Percentiles rank a stretch among this genome's conserved stretches.
Conservation (phyloP, 2,797 vertebrate species). For the Enteromius paludinosus region DNA sequence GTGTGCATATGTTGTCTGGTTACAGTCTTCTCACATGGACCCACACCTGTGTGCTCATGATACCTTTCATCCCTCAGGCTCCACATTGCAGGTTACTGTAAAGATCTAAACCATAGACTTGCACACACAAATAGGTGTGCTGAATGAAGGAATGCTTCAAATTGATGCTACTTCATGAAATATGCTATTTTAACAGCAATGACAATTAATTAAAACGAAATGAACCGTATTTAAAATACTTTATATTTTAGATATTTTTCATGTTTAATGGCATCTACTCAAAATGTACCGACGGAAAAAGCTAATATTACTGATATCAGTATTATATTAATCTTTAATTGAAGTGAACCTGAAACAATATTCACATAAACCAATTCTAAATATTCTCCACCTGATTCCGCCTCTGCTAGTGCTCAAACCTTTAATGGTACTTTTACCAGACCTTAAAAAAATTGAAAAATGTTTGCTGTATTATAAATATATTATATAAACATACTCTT, state of each 20-base stretch:
- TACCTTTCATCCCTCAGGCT: slow-evolving; percentile 29
- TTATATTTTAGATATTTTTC: too few species aligned
- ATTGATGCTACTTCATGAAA: neutral
- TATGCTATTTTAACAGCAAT: neutral
- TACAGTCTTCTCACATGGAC: slow-evolving; percentile 23
- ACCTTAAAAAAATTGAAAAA: neutral
- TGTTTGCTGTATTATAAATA: neutral
- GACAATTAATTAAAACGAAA: too few species aligned
- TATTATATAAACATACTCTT: neutral
- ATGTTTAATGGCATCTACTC: too few species aligned
- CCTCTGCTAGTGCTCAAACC: neutral
- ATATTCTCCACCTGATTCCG: neutral
- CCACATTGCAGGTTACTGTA: slow-evolving; percentile 14
- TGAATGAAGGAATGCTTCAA: slow-evolving; percentile 10
- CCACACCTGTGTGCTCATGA: slow-evolving; percentile 20
- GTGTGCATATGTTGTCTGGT: slow-evolving; percentile 34
- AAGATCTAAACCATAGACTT: neutral
- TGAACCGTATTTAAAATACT: too few species aligned
- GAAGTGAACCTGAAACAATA: neutral
- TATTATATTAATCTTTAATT: too few species aligned
- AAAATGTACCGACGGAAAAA: too few species aligned
- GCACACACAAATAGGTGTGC: neutral
- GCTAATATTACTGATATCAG: too few species aligned
- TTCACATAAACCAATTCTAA: neutral
- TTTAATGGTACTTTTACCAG: neutral